Base-by-base conservation (phyloP, 1,140 invertebrate genomes). In the Dendroctonus valens region DNA sequence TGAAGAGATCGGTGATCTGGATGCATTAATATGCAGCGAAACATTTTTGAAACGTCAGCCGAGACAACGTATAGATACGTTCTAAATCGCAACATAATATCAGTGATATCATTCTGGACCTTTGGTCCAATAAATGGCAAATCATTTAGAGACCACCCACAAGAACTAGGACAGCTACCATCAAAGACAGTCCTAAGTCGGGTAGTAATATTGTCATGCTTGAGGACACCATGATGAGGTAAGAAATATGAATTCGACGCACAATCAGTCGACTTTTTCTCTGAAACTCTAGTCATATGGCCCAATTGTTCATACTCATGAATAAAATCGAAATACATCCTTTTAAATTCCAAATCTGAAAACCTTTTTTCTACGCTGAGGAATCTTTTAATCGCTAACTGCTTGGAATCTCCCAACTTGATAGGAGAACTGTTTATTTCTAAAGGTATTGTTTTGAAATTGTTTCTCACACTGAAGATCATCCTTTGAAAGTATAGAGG, bases 11-110 rank as follows among this genome's bases (percentile, higher is more conserved):
- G 8, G 9, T 67, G 50, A n/a, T 41, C 11, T 4, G 26, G 5
- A 48, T 62, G 6, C 7, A 68, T 57, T 26, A 67, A 7, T 0
- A 79, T 70, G 59, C 78, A 74, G 7, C 75, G 59, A 51, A 77
- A 81, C 71, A 78, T 78, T 63, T 79, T 76, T 12, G 65, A 60
- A 5, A 80, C 72, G 59, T 81, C 80, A 11, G 69, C 80, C 11
- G 69, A 64, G 12, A 82, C 65, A 39, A 74, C 75, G 12, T 54
- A 63, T 8, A 55, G 62, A 38, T 63, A 44, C 11, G 12, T 3
- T 49, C 66, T 9, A 49, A 52, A 81, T 57, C 78, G 74, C 14
- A 81, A 67, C 5, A 82, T 38, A 41, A 81, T 70, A 49, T 70
- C 67, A 41, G 75, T 58, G n/a, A 81, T 53, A 59, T 81, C 76